Base-by-base conservation (phyloP, 1,140 invertebrate genomes). In the Carposina sasakii region DNA sequence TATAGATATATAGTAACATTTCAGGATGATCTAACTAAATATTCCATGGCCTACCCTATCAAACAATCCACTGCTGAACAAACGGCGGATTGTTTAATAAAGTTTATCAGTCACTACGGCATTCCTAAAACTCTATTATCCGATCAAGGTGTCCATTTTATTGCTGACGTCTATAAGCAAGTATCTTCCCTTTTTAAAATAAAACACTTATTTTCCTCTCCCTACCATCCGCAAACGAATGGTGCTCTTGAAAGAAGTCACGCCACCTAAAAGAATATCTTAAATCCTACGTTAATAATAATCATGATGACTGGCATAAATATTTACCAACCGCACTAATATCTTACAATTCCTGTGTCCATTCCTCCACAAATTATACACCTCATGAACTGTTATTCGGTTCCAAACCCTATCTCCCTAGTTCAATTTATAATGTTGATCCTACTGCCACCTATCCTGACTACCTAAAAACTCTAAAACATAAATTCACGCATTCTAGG, bases 351-450 rank as follows among this genome's bases (percentile, higher is more conserved):
- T 71, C 63, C 9, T 57, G 46, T 23, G 39, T 37, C 10, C 67
- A 71, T 48, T 22, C 41, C 13, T 36, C 57, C 16, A 64, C 63
- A 12, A 43, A 62, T 4, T 74, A 52, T 19, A 60, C 57, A 0
- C 67, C 63, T 3, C 54, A 59, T 36, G 60, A 75, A 49, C 45
- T 75, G 36, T 24, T 76, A 15, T 74, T 67, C 31, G 71, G 62
- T 28, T 30, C 58, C n/a, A 50, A 60, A 51, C 54, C 71, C 2
- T 40, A 37, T 26, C 8, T 64, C 22, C 67, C 67, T 16, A 51
- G 17, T 17, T 47, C 42, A 12, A 4, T 51, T 13, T 51, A 56
- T 10, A 33, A 30, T 20, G 28, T 19, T n/a, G 26, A 19, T 39
- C 20, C 3, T 39, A 39, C 12, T 12, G 46, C 34, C 4, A 55